Base-by-base conservation (phyloP, 2,797 vertebrate genomes). In the Spinibarbus caldwelli region DNA sequence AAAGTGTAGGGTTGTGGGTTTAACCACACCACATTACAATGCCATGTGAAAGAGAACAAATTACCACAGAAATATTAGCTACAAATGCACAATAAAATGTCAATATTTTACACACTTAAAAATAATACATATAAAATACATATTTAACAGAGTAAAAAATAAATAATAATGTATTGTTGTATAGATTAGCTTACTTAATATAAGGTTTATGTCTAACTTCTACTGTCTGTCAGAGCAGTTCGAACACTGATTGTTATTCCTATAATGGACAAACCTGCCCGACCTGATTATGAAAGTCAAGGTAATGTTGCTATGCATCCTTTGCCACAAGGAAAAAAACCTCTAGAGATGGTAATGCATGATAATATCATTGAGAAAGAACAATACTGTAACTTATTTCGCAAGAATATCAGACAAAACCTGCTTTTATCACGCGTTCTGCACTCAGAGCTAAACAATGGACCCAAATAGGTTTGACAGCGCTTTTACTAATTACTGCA, bases 251-350 rank as follows among this genome's bases (percentile, higher is more conserved):
- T 12, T 47, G 43, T 59, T 67, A 38, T 79, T 86, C n/a, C 78
- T 62, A 90, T 77, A 89, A 89, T 85, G 84, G 70, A 68, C 80
- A 93, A 95, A 94, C 94, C 92, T 93, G 94, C 81, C 90, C 64
- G 92, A 93, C 93, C 90, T 90, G 64, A 86, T 90, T 87, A 82
- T 80, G 76, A 89, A 72, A 45, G 38, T 14, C 0, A 31, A 52
- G 70, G 4, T 38, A 47, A 59, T 54, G 68, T 78, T 54, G 62
- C 36, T 64, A 31, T 8, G 64, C 21, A 52, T 49, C 45, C 21
- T 68, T 67, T 52, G 8, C 11, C 29, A 80, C 17, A 21, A 36
- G 31, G 21, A 68, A 70, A 49, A 9, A n/a, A 49, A 5, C 29
- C 29, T 52, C 31, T 49, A n/a, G 64, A 47, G 14, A 26, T 36